Conservation (phyloP, 2,797 vertebrate genomes). For the Hyperoplus lanceolatus region DNA sequence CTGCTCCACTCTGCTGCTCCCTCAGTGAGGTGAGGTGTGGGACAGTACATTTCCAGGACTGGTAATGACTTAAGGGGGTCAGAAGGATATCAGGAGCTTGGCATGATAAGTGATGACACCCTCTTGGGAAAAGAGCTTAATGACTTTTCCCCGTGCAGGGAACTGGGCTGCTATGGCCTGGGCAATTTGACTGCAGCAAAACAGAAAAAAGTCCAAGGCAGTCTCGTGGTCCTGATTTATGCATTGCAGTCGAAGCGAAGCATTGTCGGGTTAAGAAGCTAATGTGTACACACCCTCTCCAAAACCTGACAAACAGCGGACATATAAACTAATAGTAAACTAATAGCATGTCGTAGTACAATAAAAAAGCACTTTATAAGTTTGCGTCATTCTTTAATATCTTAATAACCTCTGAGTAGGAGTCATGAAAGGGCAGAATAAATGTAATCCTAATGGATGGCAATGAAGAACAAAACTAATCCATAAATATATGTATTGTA, state of each 20-base stretch:
- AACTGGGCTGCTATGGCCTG: constrained; percentile 46
- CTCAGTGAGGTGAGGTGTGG: constrained; percentile 55
- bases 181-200: constrained; percentile 66
- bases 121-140: constrained; percentile 73
- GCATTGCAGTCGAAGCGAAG: constrained; percentile 22
- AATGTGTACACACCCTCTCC: background rate
- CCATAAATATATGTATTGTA: background rate
- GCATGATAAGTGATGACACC: constrained; percentile 78
- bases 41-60: constrained; percentile 58
- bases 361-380: background rate
- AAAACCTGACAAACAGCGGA: background rate
- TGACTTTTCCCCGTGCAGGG: constrained; percentile 66
- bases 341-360: background rate
- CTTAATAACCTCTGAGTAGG: background rate
- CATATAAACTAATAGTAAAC: background rate
- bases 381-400: background rate
- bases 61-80: constrained; percentile 79
- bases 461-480: background rate
- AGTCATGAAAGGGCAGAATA: background rate
- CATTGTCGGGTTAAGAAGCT: background rate
- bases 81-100: constrained; percentile 75
- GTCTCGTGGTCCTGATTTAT: background rate
- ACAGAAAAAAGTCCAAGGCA: constrained; percentile 54
- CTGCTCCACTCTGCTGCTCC: constrained; percentile 47
- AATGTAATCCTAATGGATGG: background rate